Conservation (phyloP, 2,888 invertebrate genomes). For the Cosmopolites sordidus region DNA sequence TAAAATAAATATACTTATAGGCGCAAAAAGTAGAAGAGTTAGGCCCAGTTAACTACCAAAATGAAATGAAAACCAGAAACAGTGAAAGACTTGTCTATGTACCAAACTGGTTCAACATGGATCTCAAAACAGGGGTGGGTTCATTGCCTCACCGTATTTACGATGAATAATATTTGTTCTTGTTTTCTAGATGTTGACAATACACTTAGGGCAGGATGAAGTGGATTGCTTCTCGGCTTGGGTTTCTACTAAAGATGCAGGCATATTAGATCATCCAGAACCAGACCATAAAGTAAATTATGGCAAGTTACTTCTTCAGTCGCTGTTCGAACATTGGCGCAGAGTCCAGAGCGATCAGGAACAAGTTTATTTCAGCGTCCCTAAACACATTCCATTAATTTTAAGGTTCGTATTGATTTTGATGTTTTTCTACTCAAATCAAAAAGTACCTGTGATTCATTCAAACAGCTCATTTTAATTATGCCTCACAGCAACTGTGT, state of each 20-base stretch:
- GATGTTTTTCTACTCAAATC: too few relatives aligned
- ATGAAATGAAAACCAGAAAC: constrained; percentile 78
- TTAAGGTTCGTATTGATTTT: too few relatives aligned
- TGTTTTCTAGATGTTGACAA: constrained; percentile 78
- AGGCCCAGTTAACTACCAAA: constrained; percentile 87
- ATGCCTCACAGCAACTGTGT: too few relatives aligned
- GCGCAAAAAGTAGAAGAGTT: constrained; percentile 84
- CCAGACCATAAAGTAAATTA: constrained; percentile 92
- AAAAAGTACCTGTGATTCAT: too few relatives aligned
- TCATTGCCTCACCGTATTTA: background rate
- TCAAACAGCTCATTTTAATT: too few relatives aligned
- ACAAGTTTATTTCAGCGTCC: constrained; percentile 80
- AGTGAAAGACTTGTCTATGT: constrained; percentile 87
- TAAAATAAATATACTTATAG: constrained; percentile 41
- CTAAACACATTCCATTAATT: constrained; percentile 93
- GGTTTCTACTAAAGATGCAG: constrained; percentile 95
- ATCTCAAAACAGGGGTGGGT: constrained; percentile 93
- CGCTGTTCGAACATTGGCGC: constrained; percentile 91
- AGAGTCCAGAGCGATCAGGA: constrained; percentile 67
- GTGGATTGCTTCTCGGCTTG: constrained; percentile 97
- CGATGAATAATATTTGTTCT: background rate
- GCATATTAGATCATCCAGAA: constrained; percentile 58
- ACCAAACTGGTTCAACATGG: constrained; percentile 98
- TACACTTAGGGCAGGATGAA: constrained; percentile 95
- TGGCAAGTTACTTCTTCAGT: constrained; percentile 89